These are phyloP conservation scores for Agrilus mali DNA, from an alignment of 2,888 invertebrate species.

Conservation along the genomic window DNA sequence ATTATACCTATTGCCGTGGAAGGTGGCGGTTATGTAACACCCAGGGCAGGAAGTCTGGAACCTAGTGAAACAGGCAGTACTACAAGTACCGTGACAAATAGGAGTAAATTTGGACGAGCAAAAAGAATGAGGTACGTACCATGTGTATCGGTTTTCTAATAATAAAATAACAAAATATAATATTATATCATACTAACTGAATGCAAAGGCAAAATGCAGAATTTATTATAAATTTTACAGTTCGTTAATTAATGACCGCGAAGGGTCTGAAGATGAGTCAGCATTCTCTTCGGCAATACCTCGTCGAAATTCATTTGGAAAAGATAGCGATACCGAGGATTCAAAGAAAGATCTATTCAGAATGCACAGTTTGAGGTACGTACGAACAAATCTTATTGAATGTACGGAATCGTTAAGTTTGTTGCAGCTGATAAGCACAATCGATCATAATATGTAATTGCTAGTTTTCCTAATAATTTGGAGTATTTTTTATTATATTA, in stretches of 20 bases:
- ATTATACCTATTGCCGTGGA: conserved; percentile 90
- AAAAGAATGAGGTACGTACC: conserved; percentile 47
- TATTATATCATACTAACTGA: too few relatives aligned
- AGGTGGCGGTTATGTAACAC: conserved; percentile 76
- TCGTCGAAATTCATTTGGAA: conserved; percentile 43
- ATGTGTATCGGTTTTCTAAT: too few relatives aligned
- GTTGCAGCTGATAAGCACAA: background rate
- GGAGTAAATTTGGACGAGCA: conserved; percentile 33
- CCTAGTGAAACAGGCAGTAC: conserved; percentile 51
- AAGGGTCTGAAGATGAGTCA: conserved; percentile 52
- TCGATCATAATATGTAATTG: conserved; percentile 1
- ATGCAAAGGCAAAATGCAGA: too few relatives aligned
- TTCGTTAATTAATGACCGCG: conserved; percentile 53
- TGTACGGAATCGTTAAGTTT: background rate
- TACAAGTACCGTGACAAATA: conserved; percentile 41
- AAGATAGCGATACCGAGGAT: conserved; percentile 47
- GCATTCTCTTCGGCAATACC: conserved; percentile 44
- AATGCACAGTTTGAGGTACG: conserved; percentile 54
- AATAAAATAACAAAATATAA: too few relatives aligned
- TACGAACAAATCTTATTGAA: background rate
- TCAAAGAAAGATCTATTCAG: conserved; percentile 37
- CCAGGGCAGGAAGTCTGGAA: conserved; percentile 62
- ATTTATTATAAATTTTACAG: too few relatives aligned
- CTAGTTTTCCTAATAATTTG: conserved; percentile 2
- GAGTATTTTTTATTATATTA: conserved; percentile 12